Evolutionary conservation across 2,113 vertebrate genomes (phyloP), one percentile per base, ranked within the genome.

Genomic region (Apus apus): DNA sequence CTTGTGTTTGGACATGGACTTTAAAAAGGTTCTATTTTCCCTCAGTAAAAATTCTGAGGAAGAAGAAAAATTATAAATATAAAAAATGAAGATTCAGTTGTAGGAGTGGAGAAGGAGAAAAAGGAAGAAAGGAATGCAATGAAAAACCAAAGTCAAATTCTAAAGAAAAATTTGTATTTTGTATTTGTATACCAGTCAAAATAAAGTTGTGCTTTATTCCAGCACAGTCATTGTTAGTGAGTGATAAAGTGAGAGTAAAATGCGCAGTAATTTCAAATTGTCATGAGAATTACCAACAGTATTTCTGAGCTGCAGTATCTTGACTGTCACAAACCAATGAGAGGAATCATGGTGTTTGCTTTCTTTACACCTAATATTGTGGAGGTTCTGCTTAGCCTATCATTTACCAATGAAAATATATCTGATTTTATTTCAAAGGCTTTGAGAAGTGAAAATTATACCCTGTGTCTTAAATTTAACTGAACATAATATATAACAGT

Each of bases 381-480:
- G 71, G 79, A 90, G 34, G 61, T 84, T 97, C 72, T 88, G 85
- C 72, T 95, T 93, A 94, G 60, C 68, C 61, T 96, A 91, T 83
- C 90, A 88, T 75, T 95, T 94, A 90, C 88, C 72, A 64, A 53
- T 74, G 83, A 71, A 93, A 83, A 81, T 19, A 15, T 84, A 93
- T 89, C 85, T 91, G 92, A 88, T 91, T 94, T 92, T 86, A 71
- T 88, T 84, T 48, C 61, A 64, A 66, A 85, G 64, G 29, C 60
- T 94, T 74, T 86, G 56, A 85, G 68, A 85, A 95, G 56, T 71
- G 73, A 84, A 95, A 97, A 92, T 91, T 92, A 96, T 87, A 90
- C 80, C 87, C 46, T 87, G 32, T n/a, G 36, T 85, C 89, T 96
- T 89, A 93, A 90, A 86, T 88, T 71, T 90, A 86, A 92, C 85